phyloP scores from a whole-genome alignment of 2,113 vertebrate species.

The Heterotilapia buettikoferi region DNA sequence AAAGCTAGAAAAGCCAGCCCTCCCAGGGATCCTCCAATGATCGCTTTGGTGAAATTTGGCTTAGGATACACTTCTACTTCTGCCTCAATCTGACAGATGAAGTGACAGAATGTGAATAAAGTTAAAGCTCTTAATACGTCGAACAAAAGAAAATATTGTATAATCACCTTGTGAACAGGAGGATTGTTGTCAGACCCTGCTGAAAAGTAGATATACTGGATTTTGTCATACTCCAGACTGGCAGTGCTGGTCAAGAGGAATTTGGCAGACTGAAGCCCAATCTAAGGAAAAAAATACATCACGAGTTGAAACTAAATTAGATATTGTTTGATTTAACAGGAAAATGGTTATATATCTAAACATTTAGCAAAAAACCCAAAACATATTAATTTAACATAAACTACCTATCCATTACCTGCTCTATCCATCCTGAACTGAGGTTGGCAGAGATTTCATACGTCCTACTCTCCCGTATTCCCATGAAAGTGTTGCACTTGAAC shows the following conservation, averaged over 20 bases:
- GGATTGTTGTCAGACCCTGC: rapidly evolving
- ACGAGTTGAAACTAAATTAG: not conserved
- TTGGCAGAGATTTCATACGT: not conserved
- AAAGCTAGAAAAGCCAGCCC: not conserved
- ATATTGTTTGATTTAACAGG: not conserved
- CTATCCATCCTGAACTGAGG: conserved; percentile 55
- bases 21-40: not conserved
- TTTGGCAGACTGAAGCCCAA: conserved; percentile 36
- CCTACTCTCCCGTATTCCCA: not conserved
- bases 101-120: not conserved
- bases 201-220: conserved; percentile 63
- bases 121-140: not conserved
- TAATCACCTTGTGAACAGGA: not conserved
- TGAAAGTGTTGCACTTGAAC: not conserved
- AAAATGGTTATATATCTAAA: not conserved
- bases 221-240: not conserved
- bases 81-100: not conserved
- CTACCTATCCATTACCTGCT: not conserved
- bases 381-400: not conserved
- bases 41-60: rapidly evolving
- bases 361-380: not conserved
- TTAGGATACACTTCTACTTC: not conserved
- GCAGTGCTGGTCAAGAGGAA: not conserved
- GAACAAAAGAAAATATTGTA: not conserved
- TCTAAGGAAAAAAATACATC: conserved; percentile 14